Evolutionary conservation across 2,888 invertebrate genomes (phyloP), one percentile per base, ranked within the genome.

Genomic region (Chymomyza amoena): DNA sequence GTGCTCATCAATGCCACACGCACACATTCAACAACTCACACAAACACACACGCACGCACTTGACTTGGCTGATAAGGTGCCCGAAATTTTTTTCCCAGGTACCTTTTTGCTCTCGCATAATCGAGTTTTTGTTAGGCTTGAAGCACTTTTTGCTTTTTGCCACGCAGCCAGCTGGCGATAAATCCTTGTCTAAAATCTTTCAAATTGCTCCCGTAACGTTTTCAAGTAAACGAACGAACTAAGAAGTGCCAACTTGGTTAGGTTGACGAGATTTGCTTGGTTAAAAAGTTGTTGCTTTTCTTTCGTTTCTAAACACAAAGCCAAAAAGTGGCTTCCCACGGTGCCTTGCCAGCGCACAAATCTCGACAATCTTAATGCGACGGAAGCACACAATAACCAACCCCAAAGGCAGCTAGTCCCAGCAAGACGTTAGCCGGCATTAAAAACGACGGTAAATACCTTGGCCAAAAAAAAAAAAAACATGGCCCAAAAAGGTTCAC

Each of bases 311-410:
- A 13, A 36, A 62, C n/a, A 52, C 32, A 59, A 51, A 50, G 59
- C 45, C 6, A 32, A 66, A 50, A 62, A 15, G 50, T 36, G 16
- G 57, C 52, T n/a, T 63, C 57, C 57, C 64, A 59, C 25, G 59
- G 59, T 28, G 25, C 59, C 13, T 28, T 36, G 45, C 50, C 69
- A 71, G 54, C 73, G 70, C 16, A 62, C 73, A 75, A 85, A 85
- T 87, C 84, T 83, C 73, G 76, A 72, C 88, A 85, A 85, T 85
- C 84, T 85, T 85, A 83, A 85, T 87, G 86, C 70, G 78, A 73
- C 76, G 65, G 71, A 73, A 75, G 75, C 87, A 81, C 78, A 87
- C 87, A 78, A 69, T 61, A 45, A 45, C 62, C 76, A 75, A 63
- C 16, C 20, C 66, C 57, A 52, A 45, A 13, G 13, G 54, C 39